Evolutionary conservation across 2,113 vertebrate genomes (phyloP), one percentile per base, ranked within the genome.

Genomic region (Rhabdornis inornatus): DNA sequence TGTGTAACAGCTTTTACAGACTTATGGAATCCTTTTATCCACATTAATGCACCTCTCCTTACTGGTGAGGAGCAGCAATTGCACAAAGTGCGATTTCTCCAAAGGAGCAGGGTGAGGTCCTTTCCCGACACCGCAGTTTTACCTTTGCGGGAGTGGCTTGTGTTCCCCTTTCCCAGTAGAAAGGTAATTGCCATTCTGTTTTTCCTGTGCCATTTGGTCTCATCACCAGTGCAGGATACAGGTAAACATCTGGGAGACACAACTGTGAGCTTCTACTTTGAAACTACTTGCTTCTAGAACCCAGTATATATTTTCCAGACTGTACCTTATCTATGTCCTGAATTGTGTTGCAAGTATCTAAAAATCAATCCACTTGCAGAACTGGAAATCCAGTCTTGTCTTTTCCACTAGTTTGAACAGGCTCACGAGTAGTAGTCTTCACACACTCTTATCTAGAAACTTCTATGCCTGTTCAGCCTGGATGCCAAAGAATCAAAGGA

Each of bases 391-490:
- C 9, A 21, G 8, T 25, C 31, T 57, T 50, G 24, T 33, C 12
- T 37, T 91, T 89, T 70, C 28, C 27, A 15, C 33, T 70, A 15
- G 6, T 40, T 61, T 77, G 45, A 89, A 11, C 6, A 49, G 37
- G 21, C 17, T 89, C 1, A 3, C 27, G 24, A 59, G 33, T 35
- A 35, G 37, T 28, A 64, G n/a, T 44, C 16, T 55, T 81, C 59
- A 70, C 0, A 0, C 28, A 37, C 15, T 66, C 11, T 3, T 49
- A 24, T 0, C 18, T 55, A 63, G 40, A 70, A 57, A 15, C 11
- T 55, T 74, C 3, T 25, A 1, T 20, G 11, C 14, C 42, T 56
- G 5, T 82, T 91, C 35, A 78, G 9, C 33, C 28, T 65, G 53
- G 23, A 30, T 11, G 2, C 33, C 55, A 23, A 49, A 87, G 63